Evolutionary conservation across 1,140 invertebrate species (phyloP), one percentile per base, ranked within the genome.

Genomic region (Zaprionus gabonicus): DNA sequence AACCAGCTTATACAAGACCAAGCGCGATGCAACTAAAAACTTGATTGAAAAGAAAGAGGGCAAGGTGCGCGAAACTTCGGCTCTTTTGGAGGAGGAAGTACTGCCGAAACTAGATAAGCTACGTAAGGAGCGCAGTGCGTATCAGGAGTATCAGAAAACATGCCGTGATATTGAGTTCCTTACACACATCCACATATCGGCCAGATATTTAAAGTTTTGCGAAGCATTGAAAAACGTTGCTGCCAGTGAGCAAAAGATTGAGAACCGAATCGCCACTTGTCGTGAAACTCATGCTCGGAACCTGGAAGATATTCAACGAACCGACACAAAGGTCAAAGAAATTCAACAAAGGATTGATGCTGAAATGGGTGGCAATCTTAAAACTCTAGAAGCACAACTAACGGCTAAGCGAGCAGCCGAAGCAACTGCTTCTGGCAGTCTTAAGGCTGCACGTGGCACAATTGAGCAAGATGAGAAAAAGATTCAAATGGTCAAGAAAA

Each of bases 1-100:
- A n/a, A 99, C 99, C 1, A 96, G 97, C 86, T 96, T 99, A 95
- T 99, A 99, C 93, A 98, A 99, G 93, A 95, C 95, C 1, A 99
- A 99, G 92, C 98, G 98, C 87, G 96, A 98, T 81, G 95, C 94
- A 36, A 96, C 98, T 0, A 94, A 97, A 71, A 97, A 96, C 91
- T 97, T 96, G 0, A 98, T 99, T 72, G 97, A 97, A 75, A 98
- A 98, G 86, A 99, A 99, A 93, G 97, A 99, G 93, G 95, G 95
- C 4, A 98, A 98, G 93, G 93, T 99, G 0, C 94, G 95, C 41
- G 97, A 99, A 93, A 97, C 99, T 25, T 96, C 97, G 92, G 94
- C 95, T 82, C 95, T 98, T 66, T 93, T 99, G 5, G 95, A 94
- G 63, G 98, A 99, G 93, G 97, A 98, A 91, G 97, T 99, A 49